Percentiles rank a stretch among this genome's conserved stretches.
Conservation (phyloP, 2,888 invertebrate genomes). For the Dryobotodes eremita region DNA sequence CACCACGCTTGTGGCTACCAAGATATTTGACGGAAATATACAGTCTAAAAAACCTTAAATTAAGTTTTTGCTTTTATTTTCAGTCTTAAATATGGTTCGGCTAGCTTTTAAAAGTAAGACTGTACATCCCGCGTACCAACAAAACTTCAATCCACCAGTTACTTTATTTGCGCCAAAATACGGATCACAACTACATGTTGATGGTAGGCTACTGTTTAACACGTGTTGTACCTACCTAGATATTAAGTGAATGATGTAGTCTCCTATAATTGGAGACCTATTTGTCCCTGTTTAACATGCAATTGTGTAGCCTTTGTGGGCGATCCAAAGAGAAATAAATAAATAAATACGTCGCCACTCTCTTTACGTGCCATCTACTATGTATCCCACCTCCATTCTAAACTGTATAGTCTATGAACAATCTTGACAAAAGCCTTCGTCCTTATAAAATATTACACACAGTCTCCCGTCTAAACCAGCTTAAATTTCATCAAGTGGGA, state of each 20-base stretch:
- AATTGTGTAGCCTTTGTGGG: no score
- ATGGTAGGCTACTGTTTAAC: neutral
- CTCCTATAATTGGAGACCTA: no score
- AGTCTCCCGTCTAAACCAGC: conserved; percentile 67
- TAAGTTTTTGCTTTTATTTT: neutral
- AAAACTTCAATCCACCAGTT: neutral
- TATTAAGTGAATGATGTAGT: no score
- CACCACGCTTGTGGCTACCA: neutral
- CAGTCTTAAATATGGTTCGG: neutral
- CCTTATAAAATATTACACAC: conserved; percentile 68
- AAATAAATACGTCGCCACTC: neutral
- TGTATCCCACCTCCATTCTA: conserved; percentile 15
- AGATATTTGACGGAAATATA: neutral
- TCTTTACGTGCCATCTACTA: neutral
- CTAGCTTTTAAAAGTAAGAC: neutral
- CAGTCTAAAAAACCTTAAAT: neutral
- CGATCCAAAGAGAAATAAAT: no score
- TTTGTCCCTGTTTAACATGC: no score
- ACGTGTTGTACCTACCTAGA: no score
- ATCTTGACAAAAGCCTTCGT: conserved; percentile 58
- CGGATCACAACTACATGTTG: neutral
- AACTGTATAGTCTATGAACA: conserved; percentile 22
- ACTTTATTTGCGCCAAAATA: neutral
- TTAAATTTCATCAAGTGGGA: conserved; percentile 76
- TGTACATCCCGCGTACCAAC: no score